phyloP scores from a whole-genome alignment of 2,888 invertebrate species.

The Malthinus flaveolus region DNA sequence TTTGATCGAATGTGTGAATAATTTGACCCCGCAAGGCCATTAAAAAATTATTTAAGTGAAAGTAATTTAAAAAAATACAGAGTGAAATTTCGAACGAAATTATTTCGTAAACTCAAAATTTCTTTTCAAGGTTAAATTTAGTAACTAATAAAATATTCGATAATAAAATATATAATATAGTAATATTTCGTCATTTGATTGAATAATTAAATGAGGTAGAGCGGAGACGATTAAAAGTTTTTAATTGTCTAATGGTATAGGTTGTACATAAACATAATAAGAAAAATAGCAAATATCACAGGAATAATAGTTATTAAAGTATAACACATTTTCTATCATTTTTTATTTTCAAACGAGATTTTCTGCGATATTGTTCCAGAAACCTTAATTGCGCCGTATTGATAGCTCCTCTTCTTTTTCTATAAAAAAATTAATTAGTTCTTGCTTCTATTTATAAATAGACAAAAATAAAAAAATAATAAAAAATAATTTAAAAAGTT shows the following conservation, averaged over 20 bases:
- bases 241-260: no score
- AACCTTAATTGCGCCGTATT: background rate
- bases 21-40: background rate
- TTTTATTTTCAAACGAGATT: background rate
- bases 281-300: background rate
- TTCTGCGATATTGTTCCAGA: background rate
- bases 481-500: no score
- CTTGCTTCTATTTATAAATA: no score
- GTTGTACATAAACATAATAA: background rate
- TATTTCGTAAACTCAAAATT: background rate
- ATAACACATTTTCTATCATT: background rate
- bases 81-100: constrained; percentile 2
- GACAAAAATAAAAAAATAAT: no score
- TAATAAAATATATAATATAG: no score
- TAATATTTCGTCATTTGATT: no score
- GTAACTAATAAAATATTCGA: no score
- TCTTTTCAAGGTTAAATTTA: no score
- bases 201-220: no score
- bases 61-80: constrained; percentile 1
- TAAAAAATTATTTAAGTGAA: constrained; percentile 2
- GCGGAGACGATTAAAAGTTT: no score
- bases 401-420: background rate
- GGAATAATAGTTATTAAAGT: background rate
- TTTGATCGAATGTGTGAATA: background rate
- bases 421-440: background rate